phyloP scores from a whole-genome alignment of 2,888 invertebrate genomes.

The Dermolepida albohirtum region DNA sequence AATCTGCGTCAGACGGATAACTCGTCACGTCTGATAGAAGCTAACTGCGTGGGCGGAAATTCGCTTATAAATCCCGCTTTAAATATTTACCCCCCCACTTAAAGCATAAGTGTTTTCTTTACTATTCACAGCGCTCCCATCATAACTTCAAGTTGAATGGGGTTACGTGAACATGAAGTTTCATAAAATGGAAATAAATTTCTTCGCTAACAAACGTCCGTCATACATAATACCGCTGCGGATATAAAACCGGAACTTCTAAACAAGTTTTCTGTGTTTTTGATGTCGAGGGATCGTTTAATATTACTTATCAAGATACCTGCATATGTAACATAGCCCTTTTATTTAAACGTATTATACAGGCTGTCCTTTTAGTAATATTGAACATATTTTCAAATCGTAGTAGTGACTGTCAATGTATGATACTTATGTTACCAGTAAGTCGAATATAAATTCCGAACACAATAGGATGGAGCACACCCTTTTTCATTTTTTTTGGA shows the following conservation, averaged over 20 bases:
- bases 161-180: conserved; percentile 16
- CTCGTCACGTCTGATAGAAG: conserved; percentile 47
- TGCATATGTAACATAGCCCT: no score
- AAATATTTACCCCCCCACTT: conserved; percentile 45
- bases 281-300: conserved; percentile 13
- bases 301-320: conserved; percentile 7
- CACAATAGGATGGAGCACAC: no score
- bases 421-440: no score
- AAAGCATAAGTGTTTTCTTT: conserved; percentile 25
- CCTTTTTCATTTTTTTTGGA: no score
- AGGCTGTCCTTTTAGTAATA: no score
- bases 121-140: conserved; percentile 23
- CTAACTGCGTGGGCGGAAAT: conserved; percentile 50
- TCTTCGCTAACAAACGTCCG: conserved; percentile 18
- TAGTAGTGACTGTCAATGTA: no score
- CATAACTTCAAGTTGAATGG: conserved; percentile 10
- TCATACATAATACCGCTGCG: conserved; percentile 8
- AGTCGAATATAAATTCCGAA: no score
- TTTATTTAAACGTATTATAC: no score
- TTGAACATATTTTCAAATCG: no score
- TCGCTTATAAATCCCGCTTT: conserved; percentile 54
- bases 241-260: conserved; percentile 6
- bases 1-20: conserved; percentile 55
- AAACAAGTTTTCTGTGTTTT: conserved; percentile 24
- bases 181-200: conserved; percentile 15